phyloP scores from a whole-genome alignment of 2,113 vertebrate genomes.

The Campylomormyrus tamandua region DNA sequence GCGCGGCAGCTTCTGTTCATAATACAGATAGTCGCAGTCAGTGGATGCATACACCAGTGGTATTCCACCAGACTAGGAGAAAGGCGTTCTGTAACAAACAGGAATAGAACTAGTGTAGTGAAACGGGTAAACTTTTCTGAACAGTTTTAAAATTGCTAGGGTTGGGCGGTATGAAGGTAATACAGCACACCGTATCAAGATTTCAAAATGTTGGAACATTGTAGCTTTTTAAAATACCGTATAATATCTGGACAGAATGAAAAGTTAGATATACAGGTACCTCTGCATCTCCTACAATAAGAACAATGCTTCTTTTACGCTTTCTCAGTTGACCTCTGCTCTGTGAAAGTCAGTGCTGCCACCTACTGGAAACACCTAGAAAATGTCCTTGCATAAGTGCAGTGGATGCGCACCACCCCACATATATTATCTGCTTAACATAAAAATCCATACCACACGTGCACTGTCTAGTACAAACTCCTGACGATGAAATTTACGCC shows the following conservation, averaged over 20 bases:
- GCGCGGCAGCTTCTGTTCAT: neutral
- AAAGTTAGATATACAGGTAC: neutral
- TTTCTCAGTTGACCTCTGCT: neutral
- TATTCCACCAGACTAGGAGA: neutral
- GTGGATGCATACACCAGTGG: neutral
- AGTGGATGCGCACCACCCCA: neutral
- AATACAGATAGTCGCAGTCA: neutral
- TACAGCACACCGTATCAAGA: neutral
- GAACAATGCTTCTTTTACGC: neutral
- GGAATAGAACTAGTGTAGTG: neutral
- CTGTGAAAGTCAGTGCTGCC: neutral
- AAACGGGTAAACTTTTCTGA: neutral
- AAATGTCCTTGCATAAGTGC: neutral
- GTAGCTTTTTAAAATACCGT: neutral
- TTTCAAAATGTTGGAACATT: neutral
- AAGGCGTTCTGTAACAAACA: neutral
- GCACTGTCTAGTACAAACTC: neutral
- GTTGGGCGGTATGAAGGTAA: neutral
- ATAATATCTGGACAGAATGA: neutral
- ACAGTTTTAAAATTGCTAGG: neutral
- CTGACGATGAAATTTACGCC: neutral
- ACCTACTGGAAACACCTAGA: neutral
- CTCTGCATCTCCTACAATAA: neutral
- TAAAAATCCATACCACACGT: neutral
- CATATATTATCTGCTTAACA: neutral